These are phyloP conservation scores for Phrynosoma platyrhinos DNA, from an alignment of 2,113 vertebrate genomes.

Conservation along the genomic window DNA sequence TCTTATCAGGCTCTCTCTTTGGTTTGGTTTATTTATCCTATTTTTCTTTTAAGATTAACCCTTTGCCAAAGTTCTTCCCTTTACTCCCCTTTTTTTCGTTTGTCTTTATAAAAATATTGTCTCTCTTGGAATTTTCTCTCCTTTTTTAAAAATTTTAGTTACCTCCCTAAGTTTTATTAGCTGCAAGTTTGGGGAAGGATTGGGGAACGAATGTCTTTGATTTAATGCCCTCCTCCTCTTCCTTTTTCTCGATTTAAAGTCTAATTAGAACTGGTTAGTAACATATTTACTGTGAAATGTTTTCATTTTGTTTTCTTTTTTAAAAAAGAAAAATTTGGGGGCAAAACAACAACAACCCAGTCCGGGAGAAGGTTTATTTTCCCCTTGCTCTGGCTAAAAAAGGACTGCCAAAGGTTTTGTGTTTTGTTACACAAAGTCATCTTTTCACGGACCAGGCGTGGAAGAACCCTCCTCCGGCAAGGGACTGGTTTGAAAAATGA, in stretches of 20 bases:
- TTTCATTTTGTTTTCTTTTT: constrained; percentile 44
- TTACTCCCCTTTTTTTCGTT: not conserved
- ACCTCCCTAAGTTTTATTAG: constrained; percentile 40
- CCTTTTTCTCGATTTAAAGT: constrained; percentile 28
- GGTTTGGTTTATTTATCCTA: not conserved
- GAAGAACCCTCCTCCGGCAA: not conserved
- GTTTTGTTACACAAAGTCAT: constrained; percentile 53
- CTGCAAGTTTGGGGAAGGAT: constrained; percentile 53
- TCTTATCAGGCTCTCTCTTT: not conserved
- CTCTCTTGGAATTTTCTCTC: not conserved
- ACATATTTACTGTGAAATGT: constrained; percentile 73
- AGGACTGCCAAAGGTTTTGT: constrained; percentile 69
- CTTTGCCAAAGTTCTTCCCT: constrained; percentile 1
- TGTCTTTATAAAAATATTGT: not conserved
- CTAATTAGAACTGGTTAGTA: constrained; percentile 70
- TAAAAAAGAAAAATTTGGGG: not conserved
- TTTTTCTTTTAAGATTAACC: not conserved
- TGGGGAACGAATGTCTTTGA: not conserved
- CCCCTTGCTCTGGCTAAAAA: constrained; percentile 58
- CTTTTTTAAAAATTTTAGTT: constrained; percentile 30
- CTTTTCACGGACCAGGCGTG: not conserved
- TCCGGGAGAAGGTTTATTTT: constrained; percentile 58
- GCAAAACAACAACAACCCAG: constrained; percentile 9
- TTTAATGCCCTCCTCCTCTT: constrained; percentile 29
- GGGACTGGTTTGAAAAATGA: constrained; percentile 49